These are phyloP conservation scores for Malurus alboscapulatus DNA, from an alignment of 2,113 vertebrate genomes.

Conservation along the genomic window DNA sequence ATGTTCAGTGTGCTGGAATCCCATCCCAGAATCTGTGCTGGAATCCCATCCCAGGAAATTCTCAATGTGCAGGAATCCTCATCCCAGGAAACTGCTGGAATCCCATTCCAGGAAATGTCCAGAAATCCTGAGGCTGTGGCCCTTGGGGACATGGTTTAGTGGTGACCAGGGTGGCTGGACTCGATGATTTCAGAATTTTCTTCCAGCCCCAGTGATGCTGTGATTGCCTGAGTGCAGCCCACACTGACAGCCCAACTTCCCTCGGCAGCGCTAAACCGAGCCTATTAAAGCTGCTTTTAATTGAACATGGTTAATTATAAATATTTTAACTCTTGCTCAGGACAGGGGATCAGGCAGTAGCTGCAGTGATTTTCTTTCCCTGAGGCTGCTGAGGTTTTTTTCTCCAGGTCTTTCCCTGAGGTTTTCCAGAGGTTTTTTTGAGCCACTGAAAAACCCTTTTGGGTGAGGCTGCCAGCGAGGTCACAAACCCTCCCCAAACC, in stretches of 20 bases:
- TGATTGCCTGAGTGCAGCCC: not conserved
- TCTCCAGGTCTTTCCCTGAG: too few relatives aligned
- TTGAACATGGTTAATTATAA: not conserved
- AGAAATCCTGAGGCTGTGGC: not conserved
- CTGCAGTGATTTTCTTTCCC: not conserved
- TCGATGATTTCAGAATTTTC: rapidly evolving
- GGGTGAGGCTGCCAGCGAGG: not conserved
- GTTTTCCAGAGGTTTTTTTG: too few relatives aligned
- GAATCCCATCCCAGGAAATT: not conserved
- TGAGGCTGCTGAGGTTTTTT: not conserved
- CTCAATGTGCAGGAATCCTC: not conserved
- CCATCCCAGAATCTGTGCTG: not conserved
- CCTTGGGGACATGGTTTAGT: not conserved
- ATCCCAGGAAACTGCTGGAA: not conserved
- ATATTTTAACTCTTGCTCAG: not conserved
- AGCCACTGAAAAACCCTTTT: too few relatives aligned
- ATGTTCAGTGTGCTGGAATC: not conserved
- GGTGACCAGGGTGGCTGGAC: not conserved
- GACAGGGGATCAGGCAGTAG: not conserved
- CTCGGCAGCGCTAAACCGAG: rapidly evolving
- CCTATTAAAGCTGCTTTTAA: not conserved
- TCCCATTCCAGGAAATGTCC: not conserved
- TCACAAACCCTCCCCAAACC: not conserved
- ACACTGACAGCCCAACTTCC: not conserved
- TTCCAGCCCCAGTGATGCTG: not conserved